Conservation (phyloP, 2,888 invertebrate genomes). For the Argyresthia goedartella region DNA sequence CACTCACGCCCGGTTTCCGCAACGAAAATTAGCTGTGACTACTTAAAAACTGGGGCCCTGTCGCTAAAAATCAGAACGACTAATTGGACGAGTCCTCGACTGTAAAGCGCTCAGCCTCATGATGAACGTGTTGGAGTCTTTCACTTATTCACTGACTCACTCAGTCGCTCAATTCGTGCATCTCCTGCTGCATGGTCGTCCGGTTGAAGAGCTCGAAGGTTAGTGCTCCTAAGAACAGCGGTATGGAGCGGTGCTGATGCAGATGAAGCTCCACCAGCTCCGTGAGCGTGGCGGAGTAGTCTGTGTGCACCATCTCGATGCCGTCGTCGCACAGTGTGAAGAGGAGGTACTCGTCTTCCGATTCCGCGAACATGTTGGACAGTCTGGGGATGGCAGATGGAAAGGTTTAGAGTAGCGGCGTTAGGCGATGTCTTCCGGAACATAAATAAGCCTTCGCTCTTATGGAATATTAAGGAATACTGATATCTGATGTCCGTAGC, state of each 20-base stretch:
- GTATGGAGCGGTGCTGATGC: constrained; percentile 85
- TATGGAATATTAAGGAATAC: too few species aligned
- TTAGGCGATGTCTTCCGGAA: neutral
- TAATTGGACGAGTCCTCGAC: too few species aligned
- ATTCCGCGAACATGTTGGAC: constrained; percentile 90
- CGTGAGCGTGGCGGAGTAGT: constrained; percentile 80
- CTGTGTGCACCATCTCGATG: constrained; percentile 87
- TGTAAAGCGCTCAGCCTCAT: too few species aligned
- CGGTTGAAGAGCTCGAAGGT: constrained; percentile 87
- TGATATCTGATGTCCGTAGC: too few species aligned
- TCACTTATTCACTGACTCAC: neutral
- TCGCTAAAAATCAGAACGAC: too few species aligned
- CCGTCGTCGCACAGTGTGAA: constrained; percentile 84
- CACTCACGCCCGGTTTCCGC: too few species aligned
- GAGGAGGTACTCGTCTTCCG: constrained; percentile 83
- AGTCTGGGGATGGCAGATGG: constrained; percentile 29
- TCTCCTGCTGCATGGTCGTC: constrained; percentile 73
- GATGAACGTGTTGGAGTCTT: too few species aligned
- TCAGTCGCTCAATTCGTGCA: constrained; percentile 12
- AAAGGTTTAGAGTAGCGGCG: too few species aligned
- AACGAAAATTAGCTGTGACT: too few species aligned
- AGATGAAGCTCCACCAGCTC: constrained; percentile 84
- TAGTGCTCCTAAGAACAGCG: constrained; percentile 87
- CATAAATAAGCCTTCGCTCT: too few species aligned
- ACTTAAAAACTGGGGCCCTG: too few species aligned